Base-by-base conservation (phyloP, 1,140 invertebrate genomes). In the Eulimnadia texana region DNA sequence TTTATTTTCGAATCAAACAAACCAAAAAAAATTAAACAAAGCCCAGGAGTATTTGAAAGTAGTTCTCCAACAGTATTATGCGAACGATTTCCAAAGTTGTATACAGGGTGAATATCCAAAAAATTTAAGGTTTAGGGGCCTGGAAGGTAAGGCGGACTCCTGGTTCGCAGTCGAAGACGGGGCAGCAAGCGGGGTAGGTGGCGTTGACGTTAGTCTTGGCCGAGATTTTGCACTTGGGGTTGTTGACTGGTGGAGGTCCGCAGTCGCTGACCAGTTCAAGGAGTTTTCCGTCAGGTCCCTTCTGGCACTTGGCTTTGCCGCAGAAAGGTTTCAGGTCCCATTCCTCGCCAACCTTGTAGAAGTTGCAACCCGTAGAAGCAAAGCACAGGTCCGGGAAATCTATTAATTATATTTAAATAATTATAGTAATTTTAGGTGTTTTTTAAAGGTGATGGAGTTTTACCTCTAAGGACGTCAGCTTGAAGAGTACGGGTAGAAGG, bases 371-470 rank as follows among this genome's bases (percentile, higher is more conserved):
- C n/a, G 88, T 92, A 0, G 86, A 90, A 1, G 88, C 88, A 73
- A 91, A 92, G 69, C 88, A 92, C 77, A 88, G 80, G 10, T 85
- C 86, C 50, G 88, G 88, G 78, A 92, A 92, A 76, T 92, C 88
- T 92, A 74, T 3, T 74, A 76, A 68, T 63, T 67, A 67, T 65
- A 64, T 28, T 25, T 23, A 55, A 27, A 42, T 59, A 23, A 23
- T 3, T 3, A n/a, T 33, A n/a, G n/a, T n/a, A n/a, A n/a, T n/a
- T n/a, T n/a, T n/a, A n/a, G n/a, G n/a, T n/a, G n/a, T n/a, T n/a
- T n/a, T n/a, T n/a, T n/a, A n/a, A n/a, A n/a, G n/a, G n/a, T n/a
- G n/a, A n/a, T n/a, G n/a, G n/a, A n/a, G n/a, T 51, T 51, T 73
- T 70, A 86, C 88, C 88, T 82, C 88, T 83, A 58, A 91, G 78